Base-by-base conservation (phyloP, 2,797 vertebrate genomes). In the Coluber constrictor region DNA sequence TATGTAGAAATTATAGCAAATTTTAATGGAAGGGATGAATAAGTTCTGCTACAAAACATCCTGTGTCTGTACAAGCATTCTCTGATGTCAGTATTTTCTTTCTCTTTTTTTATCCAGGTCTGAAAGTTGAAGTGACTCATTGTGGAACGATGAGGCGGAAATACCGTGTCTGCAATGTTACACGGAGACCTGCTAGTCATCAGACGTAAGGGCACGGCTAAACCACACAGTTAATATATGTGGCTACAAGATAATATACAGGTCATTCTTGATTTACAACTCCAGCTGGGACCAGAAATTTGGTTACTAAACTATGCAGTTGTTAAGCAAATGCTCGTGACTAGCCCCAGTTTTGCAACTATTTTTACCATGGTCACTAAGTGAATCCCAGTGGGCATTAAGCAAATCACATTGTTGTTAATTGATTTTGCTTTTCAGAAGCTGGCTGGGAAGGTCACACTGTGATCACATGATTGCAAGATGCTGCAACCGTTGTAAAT, bases 71-170 rank as follows among this genome's bases (percentile, higher is more conserved):
- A 61, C 91, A 54, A 91, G 32, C 89, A 0, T 94, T 95, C 55
- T 93, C 1, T 93, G 94, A 94, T 66, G 86, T 94, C 9, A 1
- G 43, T 61, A 37, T 92, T 96, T 95, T 96, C 20, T 25, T 11
- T 13, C 32, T 55, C 10, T 91, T 97, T 95, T 93, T 95, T 89
- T 79, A 32, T 88, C 96, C 97, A 99, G 99, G 99, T 98, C 98
- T 99, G 92, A 99, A 99, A 98, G 99, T 99, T 97, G 99, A 99
- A 98, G 99, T 99, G 98, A 99, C 99, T 94, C 99, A 99, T 97
- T 99, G 99, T 98, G 99, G 99, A 97, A 99, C 99, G 95, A 99
- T 99, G 99, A 98, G 99, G 90, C 98, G 99, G 98, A 99, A 99
- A 97, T 99, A 99, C 96, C 98, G 99, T 3, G 99, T 99, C 95